Evolutionary conservation across 2,797 vertebrate genomes (phyloP).

Genomic region (Protonibea diacanthus): DNA sequence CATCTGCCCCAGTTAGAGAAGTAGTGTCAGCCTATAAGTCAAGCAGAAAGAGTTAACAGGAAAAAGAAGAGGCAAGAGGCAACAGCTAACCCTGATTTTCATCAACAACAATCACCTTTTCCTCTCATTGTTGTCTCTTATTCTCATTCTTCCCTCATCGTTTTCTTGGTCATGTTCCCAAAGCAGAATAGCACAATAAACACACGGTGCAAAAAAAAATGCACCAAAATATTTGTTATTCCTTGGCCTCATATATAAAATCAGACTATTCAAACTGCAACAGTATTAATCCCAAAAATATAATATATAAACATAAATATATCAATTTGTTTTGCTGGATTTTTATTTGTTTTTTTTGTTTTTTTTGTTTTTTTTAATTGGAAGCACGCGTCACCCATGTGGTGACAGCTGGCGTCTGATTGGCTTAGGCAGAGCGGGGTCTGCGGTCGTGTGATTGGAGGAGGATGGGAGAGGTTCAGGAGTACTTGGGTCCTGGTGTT

Average conservation of each 20-base stretch:
- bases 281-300: constrained; percentile 85
- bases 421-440: constrained; percentile 78
- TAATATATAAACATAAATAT: constrained; percentile 86
- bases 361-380: constrained; percentile 75
- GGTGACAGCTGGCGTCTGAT: constrained; percentile 78
- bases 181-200: constrained; percentile 73
- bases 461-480: constrained; percentile 62
- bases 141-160: constrained; percentile 45
- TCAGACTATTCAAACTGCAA: constrained; percentile 84
- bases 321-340: constrained; percentile 83
- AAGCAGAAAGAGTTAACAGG: constrained; percentile 33
- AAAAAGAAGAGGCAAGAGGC: constrained; percentile 37
- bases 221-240: constrained; percentile 81
- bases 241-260: constrained; percentile 85
- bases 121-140: constrained; percentile 31
- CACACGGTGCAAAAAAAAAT: constrained; percentile 71
- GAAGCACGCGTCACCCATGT: constrained; percentile 89
- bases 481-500: constrained; percentile 32
- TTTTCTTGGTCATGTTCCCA: constrained; percentile 71
- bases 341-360: constrained; percentile 31
- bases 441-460: constrained; percentile 76
- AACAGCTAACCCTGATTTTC: constrained; percentile 58
- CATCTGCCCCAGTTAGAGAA: constrained; percentile 41
- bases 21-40: constrained; percentile 20
- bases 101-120: constrained; percentile 38